These are phyloP conservation scores for Rousettus madagascariensis DNA, from an alignment of 2,797 vertebrate species.

Conservation along the genomic window DNA sequence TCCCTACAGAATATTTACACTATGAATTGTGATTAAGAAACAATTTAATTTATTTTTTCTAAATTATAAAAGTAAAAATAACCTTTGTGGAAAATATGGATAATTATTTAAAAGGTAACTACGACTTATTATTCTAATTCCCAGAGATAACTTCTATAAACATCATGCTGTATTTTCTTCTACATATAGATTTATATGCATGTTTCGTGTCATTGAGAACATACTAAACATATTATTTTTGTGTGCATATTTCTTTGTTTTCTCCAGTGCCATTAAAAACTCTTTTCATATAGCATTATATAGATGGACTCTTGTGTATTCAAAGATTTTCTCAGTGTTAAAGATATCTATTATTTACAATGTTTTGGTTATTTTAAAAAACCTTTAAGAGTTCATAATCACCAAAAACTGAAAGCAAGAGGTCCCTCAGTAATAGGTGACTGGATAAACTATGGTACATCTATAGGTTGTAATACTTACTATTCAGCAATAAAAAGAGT, in stretches of 20 bases:
- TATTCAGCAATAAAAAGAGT: neutral
- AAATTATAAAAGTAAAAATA: neutral
- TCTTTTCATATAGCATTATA: neutral
- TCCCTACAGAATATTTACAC: neutral
- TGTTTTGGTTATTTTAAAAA: neutral
- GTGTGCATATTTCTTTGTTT: neutral
- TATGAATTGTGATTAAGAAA: neutral
- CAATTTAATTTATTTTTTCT: neutral
- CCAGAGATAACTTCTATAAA: neutral
- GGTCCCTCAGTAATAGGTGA: neutral
- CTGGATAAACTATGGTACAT: neutral
- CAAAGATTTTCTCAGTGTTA: neutral
- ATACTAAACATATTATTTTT: neutral
- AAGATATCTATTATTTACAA: neutral
- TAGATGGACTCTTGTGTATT: neutral
- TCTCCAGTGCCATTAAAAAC: neutral
- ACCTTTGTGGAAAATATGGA: neutral
- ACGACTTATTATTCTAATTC: neutral
- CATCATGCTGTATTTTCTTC: neutral
- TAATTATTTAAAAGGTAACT: neutral
- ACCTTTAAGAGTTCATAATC: neutral
- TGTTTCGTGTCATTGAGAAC: neutral
- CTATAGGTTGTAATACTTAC: neutral
- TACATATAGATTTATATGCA: neutral
- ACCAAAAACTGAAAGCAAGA: slow-evolving; percentile 3